Base-by-base conservation (phyloP, 2,888 invertebrate species). In the Ecdyonurus torrentis region DNA sequence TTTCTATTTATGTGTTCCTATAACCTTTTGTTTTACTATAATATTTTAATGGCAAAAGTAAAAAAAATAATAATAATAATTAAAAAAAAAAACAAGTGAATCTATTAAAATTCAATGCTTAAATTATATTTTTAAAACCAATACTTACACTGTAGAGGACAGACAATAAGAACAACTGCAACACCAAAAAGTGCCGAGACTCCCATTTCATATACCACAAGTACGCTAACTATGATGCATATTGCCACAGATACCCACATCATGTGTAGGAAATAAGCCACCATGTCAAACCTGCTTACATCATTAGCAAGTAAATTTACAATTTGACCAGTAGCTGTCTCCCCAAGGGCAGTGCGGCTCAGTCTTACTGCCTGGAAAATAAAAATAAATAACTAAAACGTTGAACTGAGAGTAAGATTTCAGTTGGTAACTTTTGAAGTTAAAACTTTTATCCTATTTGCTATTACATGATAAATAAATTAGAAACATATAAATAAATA, bases 291-390 rank as follows among this genome's bases (percentile, higher is more conserved):
- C 65, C 81, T 73, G 67, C 76, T 77, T 3, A 81, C 81, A 69
- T 83, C 83, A 66, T 81, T 82, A 18, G 81, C 79, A 67, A 82
- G 72, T 20, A 82, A 71, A 69, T 82, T 82, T 52, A 82, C 78
- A 68, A 83, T 76, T 67, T 81, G 80, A 0, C 81, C 82, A n/a
- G 77, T 75, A 1, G 80, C 79, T 1, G 80, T 79, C 68, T 78
- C 71, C 3, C 75, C 74, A 61, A 82, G 67, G 0, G 81, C 77
- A 10, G 72, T 71, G 66, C 76, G 75, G 66, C 78, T 79, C 25
- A 64, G 78, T 69, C 25, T 76, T 72, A 68, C 58, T 63, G 66
- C 65, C 69, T 69, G 63, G 10, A 64, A 64, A 15, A 25, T 24
- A 37, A 2, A 18, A 1, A 63, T 5, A 59, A 64, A 53, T 1